Percentiles rank a stretch among this genome's conserved stretches.
Conservation (phyloP, 2,797 vertebrate species). For the Enteromius fasciolatus region DNA sequence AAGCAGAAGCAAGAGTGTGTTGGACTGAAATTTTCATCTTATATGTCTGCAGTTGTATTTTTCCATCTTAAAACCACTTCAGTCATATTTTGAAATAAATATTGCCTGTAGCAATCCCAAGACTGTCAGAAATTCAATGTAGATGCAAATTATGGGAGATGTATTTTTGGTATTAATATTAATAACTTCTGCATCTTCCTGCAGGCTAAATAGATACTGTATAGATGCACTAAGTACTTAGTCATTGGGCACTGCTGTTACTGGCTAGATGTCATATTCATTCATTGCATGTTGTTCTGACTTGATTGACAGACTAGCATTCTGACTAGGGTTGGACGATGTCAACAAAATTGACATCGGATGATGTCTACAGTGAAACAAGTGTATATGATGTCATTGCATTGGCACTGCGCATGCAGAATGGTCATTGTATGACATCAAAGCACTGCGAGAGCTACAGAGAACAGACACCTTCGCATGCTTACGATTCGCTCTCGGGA, state of each 20-base stretch:
- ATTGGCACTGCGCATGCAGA: too few relatives aligned
- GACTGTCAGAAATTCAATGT: neutral
- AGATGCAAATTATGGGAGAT: neutral
- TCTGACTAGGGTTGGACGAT: too few relatives aligned
- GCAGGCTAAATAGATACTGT: neutral
- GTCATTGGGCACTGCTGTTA: neutral
- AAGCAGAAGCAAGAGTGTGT: neutral
- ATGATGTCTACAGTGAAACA: too few relatives aligned
- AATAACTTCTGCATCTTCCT: neutral
- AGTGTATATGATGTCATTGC: too few relatives aligned
- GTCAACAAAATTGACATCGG: too few relatives aligned
- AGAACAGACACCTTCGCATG: too few relatives aligned
- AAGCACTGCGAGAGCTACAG: too few relatives aligned
- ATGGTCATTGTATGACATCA: too few relatives aligned
- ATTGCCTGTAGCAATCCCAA: conserved; percentile 4
- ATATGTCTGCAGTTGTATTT: neutral
- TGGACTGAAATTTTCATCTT: neutral
- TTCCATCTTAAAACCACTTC: neutral
- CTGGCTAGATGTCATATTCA: neutral
- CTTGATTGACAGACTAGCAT: too few relatives aligned
- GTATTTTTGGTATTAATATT: neutral
- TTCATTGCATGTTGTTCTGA: too few relatives aligned
- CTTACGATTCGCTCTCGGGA: too few relatives aligned
- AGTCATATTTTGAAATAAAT: neutral
- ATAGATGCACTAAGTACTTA: neutral